Percentiles rank a stretch among this genome's conserved stretches.
Evolutionary conservation across 35 echinoderm and acorn worm genomes (phyloP).

Genomic region (Chiridota heheva): DNA sequence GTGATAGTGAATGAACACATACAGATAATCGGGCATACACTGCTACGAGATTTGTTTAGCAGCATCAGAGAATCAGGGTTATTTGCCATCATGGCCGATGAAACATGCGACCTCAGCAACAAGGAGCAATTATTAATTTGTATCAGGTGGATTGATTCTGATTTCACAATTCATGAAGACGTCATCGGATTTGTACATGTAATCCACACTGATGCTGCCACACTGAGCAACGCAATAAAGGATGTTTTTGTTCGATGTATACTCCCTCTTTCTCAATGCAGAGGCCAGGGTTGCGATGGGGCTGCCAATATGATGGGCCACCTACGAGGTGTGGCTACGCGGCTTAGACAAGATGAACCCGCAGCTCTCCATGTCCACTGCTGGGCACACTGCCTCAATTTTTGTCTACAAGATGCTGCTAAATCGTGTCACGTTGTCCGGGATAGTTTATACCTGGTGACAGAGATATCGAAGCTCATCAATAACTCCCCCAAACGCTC

Average conservation of each 20-base stretch:
- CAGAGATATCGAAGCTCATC: conserved; percentile 42
- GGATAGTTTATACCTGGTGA: conserved; percentile 3
- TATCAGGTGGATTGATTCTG: conserved; percentile 33
- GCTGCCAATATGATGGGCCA: conserved; percentile 34
- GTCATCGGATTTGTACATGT: conserved; percentile 35
- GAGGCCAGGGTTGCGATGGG: conserved; percentile 53
- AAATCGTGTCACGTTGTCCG: background rate
- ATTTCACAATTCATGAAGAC: conserved; percentile 30
- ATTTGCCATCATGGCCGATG: conserved; percentile 43
- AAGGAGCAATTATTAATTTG: conserved; percentile 19
- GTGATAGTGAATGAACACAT: conserved; percentile 28
- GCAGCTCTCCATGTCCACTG: conserved; percentile 45
- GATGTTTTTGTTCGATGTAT: conserved; percentile 30
- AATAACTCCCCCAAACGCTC: background rate
- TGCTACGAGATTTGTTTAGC: conserved; percentile 7
- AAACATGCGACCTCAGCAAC: conserved; percentile 17
- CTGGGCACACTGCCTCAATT: conserved; percentile 44
- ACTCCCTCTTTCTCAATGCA: conserved; percentile 27
- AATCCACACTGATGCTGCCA: background rate
- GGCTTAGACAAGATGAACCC: conserved; percentile 13
- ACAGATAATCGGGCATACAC: conserved; percentile 1
- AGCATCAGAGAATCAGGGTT: background rate
- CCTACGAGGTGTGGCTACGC: conserved; percentile 21
- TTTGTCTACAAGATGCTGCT: conserved; percentile 23
- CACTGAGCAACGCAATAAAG: conserved; percentile 20